Percentiles rank a stretch among this genome's conserved stretches.
phyloP scores from a whole-genome alignment of 2,113 vertebrate genomes.

The Phalacrocorax brasilianus region DNA sequence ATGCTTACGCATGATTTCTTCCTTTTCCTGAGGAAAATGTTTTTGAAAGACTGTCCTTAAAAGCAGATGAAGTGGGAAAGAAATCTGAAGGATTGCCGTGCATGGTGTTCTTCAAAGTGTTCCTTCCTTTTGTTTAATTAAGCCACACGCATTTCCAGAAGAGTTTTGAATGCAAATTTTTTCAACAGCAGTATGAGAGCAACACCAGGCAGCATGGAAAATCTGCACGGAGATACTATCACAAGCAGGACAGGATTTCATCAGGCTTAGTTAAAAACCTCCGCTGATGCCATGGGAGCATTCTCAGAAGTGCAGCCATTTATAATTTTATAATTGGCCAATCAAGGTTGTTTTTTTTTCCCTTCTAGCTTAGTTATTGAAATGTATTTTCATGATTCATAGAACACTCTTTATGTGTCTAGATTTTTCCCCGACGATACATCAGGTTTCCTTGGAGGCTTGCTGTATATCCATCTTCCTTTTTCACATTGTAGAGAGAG shows the following conservation, averaged over 20 bases:
- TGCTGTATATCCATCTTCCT: not conserved
- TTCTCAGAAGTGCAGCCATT: not conserved
- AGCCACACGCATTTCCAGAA: not conserved
- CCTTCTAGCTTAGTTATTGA: not conserved
- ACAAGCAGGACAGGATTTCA: not conserved
- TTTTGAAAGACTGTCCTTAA: not conserved
- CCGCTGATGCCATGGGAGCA: not conserved
- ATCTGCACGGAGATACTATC: not conserved
- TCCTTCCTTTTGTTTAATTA: conserved; percentile 1
- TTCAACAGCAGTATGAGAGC: not conserved
- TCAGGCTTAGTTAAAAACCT: not conserved
- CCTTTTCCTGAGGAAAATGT: not conserved
- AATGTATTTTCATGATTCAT: conserved; percentile 38
- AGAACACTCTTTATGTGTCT: not conserved
- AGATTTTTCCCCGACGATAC: not conserved
- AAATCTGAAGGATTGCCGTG: not conserved
- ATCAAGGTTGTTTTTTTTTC: not conserved
- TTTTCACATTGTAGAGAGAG: not conserved
- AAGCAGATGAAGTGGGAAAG: not conserved
- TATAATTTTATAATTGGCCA: conserved; percentile 34
- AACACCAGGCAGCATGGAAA: not conserved
- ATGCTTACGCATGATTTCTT: not conserved
- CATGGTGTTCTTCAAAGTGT: not conserved
- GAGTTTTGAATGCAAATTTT: not conserved
- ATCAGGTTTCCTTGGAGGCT: not conserved